Evolutionary conservation across 2,888 invertebrate genomes (phyloP).

Genomic region (Leptinotarsa haldemani): DNA sequence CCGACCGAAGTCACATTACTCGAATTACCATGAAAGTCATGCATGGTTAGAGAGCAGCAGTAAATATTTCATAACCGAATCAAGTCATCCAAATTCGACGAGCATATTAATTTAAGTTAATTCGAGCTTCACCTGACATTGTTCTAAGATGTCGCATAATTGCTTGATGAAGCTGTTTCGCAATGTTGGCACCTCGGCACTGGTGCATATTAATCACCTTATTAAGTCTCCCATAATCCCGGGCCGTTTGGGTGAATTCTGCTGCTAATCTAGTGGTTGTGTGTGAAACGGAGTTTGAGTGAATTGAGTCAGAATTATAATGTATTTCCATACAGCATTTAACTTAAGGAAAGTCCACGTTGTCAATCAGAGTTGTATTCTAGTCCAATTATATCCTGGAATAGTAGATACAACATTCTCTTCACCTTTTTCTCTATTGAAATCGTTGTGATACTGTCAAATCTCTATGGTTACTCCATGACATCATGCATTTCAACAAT

Average conservation of each 20-base stretch:
- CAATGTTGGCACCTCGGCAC: slow-evolving; percentile 54
- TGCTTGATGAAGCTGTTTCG: slow-evolving; percentile 61
- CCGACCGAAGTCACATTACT: slow-evolving; percentile 14
- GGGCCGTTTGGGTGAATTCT: slow-evolving; percentile 2
- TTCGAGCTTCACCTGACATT: slow-evolving; percentile 58
- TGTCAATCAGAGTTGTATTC: no score
- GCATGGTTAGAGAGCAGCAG: slow-evolving; percentile 49
- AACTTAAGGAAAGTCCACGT: no score
- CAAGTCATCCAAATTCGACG: slow-evolving; percentile 56
- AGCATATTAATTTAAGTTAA: slow-evolving; percentile 61
- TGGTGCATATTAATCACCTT: slow-evolving; percentile 62
- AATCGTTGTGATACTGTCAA: no score
- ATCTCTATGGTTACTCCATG: no score
- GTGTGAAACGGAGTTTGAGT: background rate
- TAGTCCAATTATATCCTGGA: no score
- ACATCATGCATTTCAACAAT: no score
- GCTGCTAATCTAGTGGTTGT: background rate
- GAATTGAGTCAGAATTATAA: background rate
- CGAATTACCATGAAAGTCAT: slow-evolving; percentile 30
- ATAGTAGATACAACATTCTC: no score
- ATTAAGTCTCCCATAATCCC: slow-evolving; percentile 53
- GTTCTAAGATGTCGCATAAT: slow-evolving; percentile 63
- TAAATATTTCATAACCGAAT: slow-evolving; percentile 64
- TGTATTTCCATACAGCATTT: no score
- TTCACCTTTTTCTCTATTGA: no score